phyloP scores from a whole-genome alignment of 2,797 vertebrate genomes.

The Smutsia gigantea region DNA sequence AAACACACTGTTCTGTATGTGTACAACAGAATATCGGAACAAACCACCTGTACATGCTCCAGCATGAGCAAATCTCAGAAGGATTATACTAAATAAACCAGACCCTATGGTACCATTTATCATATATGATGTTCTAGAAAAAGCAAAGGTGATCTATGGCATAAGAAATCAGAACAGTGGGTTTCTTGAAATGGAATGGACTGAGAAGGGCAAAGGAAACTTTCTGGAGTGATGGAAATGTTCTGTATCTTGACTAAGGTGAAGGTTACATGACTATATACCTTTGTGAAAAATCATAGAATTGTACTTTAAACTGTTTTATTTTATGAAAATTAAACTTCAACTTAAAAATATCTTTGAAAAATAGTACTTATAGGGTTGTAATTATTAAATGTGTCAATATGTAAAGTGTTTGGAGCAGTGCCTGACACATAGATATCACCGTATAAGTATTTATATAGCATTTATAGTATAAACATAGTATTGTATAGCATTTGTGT shows the following conservation, averaged over 20 bases:
- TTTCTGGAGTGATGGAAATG: not conserved
- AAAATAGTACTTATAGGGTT: not conserved
- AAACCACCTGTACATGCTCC: not conserved
- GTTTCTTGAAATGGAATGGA: not conserved
- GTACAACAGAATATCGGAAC: not conserved
- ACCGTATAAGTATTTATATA: not conserved
- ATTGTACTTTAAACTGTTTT: slow-evolving; percentile 25
- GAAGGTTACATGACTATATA: not conserved
- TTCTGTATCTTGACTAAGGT: not conserved
- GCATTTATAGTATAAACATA: not conserved
- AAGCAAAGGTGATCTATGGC: not conserved
- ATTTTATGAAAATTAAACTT: not conserved
- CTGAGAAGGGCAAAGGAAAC: not conserved
- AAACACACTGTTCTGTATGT: not conserved
- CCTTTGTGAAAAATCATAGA: not conserved
- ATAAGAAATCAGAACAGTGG: not conserved
- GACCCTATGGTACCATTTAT: not conserved
- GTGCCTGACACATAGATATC: not conserved
- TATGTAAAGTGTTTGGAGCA: not conserved
- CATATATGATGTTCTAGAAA: not conserved
- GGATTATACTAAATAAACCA: not conserved
- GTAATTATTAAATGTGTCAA: slow-evolving; percentile 23
- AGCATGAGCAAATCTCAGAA: not conserved
- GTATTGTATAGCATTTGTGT: not conserved
- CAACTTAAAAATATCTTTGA: slow-evolving; percentile 30